Evolutionary conservation across 2,113 vertebrate genomes (phyloP), one percentile per base, ranked within the genome.

Genomic region (Smithornis capensis): DNA sequence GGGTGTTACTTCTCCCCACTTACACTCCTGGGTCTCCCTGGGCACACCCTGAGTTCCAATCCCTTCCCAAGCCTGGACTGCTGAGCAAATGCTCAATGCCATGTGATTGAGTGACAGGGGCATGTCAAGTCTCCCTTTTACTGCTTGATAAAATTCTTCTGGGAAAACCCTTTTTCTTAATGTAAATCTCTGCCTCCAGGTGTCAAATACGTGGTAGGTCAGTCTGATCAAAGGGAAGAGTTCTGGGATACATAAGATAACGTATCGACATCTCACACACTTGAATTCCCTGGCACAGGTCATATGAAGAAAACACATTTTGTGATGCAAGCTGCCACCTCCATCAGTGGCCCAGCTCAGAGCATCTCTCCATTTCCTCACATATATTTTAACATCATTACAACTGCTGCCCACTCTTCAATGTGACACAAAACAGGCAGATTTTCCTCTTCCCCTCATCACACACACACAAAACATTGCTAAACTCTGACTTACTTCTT

Each of bases 251-350:
- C 8, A 16, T 17, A 74, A 86, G 88, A 70, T 47, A 92, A 91
- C 0, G 0, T 28, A 67, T 14, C 67, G 63, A 27, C 64, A 59
- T 31, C 47, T 80, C 76, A 16, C 24, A 52, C 0, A 1, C 27
- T 42, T 35, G 50, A 77, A 81, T 70, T n/a, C 29, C 82, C 62
- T 24, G 56, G 5, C 23, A 79, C 33, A 89, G 42, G 38, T 44
- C 35, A 52, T 50, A n/a, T 6, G 63, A 63, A 55, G 42, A 67
- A 84, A 82, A 60, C 0, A 1, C 4, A 6, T 70, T 80, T 70
- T 81, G 42, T 81, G 55, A 65, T 69, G 55, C 55, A 49, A 9
- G 3, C 37, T 59, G 62, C 27, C 85, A 56, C 13, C 33, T 53
- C 68, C 74, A 42, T 8, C 53, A 73, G 47, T 2, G 40, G 28